Percentiles rank a stretch among this genome's conserved stretches.
Evolutionary conservation across 2,113 vertebrate genomes (phyloP).

Genomic region (Bothrops jararaca): DNA sequence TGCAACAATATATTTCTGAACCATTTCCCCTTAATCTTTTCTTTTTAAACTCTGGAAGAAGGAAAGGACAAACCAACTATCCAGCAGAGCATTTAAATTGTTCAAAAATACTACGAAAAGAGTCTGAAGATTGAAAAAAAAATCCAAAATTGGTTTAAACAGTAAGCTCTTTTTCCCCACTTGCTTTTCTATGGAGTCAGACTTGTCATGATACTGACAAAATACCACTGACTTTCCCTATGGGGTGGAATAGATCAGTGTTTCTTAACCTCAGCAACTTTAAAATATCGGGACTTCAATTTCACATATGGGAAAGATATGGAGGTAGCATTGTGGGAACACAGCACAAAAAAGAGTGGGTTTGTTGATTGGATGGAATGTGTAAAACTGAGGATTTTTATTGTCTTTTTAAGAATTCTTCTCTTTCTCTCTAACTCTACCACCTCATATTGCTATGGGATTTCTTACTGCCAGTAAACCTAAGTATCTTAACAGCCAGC

Average conservation of each 20-base stretch:
- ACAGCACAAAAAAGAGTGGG: not conserved
- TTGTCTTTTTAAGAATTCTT: slow-evolving; percentile 35
- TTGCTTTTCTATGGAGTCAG: not conserved
- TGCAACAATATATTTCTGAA: not conserved
- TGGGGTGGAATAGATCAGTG: not conserved
- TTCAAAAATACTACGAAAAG: not conserved
- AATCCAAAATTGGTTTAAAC: not conserved
- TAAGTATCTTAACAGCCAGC: not conserved
- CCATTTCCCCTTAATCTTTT: not conserved
- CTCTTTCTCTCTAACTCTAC: not conserved
- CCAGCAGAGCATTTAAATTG: not conserved
- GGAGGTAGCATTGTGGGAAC: not conserved
- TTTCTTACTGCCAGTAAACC: not conserved
- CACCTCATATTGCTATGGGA: not conserved
- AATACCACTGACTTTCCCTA: not conserved
- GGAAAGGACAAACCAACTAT: not conserved
- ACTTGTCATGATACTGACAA: not conserved
- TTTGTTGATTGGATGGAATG: slow-evolving; percentile 24
- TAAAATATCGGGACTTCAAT: not conserved
- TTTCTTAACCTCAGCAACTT: not conserved
- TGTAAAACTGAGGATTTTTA: slow-evolving; percentile 37
- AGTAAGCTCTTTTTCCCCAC: not conserved
- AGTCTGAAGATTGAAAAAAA: not conserved
- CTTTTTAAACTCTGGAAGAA: not conserved
- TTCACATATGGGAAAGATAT: not conserved